Conservation (phyloP, 2,113 vertebrate genomes). For the Epinephelus fuscoguttatus region DNA sequence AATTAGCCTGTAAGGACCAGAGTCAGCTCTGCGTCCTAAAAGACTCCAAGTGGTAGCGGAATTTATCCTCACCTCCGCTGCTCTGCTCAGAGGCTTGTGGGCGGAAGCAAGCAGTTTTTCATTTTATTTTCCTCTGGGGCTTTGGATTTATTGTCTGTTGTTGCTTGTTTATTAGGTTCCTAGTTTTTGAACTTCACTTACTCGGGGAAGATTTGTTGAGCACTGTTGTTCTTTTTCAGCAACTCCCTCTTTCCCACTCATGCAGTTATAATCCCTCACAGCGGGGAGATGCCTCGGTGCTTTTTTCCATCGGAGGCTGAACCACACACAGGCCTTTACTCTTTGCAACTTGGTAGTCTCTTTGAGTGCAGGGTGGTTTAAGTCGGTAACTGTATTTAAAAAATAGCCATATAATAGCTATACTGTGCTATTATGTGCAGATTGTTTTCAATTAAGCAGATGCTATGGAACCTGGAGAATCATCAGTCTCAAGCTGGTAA, state of each 20-base stretch:
- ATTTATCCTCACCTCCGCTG: constrained; percentile 59
- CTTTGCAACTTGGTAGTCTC: background rate
- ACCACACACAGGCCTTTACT: constrained; percentile 22
- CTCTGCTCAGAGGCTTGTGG: constrained; percentile 53
- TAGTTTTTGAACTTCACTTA: constrained; percentile 63
- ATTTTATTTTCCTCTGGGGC: constrained; percentile 65
- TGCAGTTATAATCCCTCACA: constrained; percentile 35
- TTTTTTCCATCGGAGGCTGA: constrained; percentile 5
- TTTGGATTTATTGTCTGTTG: constrained; percentile 67
- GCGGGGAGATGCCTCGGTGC: constrained; percentile 16
- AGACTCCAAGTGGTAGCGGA: constrained; percentile 29
- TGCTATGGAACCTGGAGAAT: background rate
- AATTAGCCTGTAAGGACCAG: constrained; percentile 63
- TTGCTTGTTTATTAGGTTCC: constrained; percentile 70
- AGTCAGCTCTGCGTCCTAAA: constrained; percentile 60
- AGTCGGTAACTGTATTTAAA: background rate
- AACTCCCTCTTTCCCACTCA: constrained; percentile 48
- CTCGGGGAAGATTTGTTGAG: constrained; percentile 51
- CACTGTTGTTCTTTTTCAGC: constrained; percentile 45
- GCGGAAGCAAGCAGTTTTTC: constrained; percentile 67
- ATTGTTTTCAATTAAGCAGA: background rate
- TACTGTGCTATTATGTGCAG: background rate
- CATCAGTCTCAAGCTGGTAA: background rate
- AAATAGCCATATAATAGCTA: background rate
- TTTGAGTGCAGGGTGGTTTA: background rate